A percentile compares a stretch with the other conserved stretches of the same genome.
Evolutionary conservation across 2,113 vertebrate species (phyloP).

Genomic region (Brienomyrus longianalis): DNA sequence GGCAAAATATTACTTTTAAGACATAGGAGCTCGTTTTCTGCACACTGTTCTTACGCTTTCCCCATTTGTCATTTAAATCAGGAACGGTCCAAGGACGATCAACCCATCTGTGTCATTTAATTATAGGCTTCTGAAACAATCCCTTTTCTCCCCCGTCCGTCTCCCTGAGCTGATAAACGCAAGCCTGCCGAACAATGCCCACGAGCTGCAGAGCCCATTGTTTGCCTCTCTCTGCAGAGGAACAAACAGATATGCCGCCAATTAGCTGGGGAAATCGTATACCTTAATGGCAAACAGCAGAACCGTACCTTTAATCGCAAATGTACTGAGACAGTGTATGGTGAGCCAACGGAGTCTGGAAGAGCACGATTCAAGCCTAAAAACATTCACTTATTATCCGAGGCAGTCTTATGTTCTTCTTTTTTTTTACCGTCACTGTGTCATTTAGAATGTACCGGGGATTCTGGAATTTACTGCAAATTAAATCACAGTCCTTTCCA

Average conservation of each 20-base stretch:
- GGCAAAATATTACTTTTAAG: neutral
- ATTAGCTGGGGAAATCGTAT: slow-evolving; percentile 60
- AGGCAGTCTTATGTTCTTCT: neutral
- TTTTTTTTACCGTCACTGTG: neutral
- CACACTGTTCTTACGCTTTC: neutral
- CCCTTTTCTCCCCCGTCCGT: slow-evolving; percentile 52
- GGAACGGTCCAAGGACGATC: slow-evolving; percentile 56
- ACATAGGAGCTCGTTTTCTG: neutral
- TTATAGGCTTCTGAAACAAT: slow-evolving; percentile 70
- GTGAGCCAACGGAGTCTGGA: neutral
- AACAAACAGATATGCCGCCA: slow-evolving; percentile 70
- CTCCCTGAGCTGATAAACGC: slow-evolving; percentile 60
- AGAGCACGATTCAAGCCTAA: neutral
- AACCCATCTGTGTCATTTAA: slow-evolving; percentile 65
- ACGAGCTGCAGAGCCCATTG: slow-evolving; percentile 66
- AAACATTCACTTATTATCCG: neutral
- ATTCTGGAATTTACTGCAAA: neutral
- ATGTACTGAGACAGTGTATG: neutral
- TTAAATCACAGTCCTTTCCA: neutral
- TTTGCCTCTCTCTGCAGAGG: slow-evolving; percentile 60
- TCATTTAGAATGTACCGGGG: neutral
- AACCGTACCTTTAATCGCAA: neutral
- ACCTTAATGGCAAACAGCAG: slow-evolving; percentile 20
- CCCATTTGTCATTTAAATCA: slow-evolving; percentile 48
- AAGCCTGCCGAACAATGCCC: slow-evolving; percentile 65